Evolutionary conservation across 1,140 invertebrate species (phyloP), one percentile per base, ranked within the genome.

Genomic region (Zaprionus capensis): DNA sequence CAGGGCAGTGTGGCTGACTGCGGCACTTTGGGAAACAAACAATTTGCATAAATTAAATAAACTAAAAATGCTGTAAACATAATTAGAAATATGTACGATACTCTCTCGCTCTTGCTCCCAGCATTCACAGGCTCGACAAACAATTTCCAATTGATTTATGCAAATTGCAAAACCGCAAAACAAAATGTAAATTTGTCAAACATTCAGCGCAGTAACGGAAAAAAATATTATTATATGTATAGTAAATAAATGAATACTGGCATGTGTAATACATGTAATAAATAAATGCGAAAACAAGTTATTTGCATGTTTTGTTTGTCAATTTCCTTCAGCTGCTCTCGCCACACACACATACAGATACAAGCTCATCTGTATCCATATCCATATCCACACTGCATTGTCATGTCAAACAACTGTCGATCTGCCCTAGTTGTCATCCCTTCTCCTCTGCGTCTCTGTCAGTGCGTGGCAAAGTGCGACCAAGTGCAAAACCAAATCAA

Each of bases 401-500:
- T 20, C 46, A 51, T 51, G 46, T 51, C 46, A 51, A 24, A 51
- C 20, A 51, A 51, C 46, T 63, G 59, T 61, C 41, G 41, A 31
- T 51, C 28, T 38, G 34, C 36, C 15, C 53, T n/a, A 31, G 6
- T 28, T 31, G 26, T 6, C 5, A 55, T n/a, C 12, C 26, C 20
- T 41, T 15, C 14, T 41, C 4, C 15, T 1, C 11, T 26, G 59
- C 34, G 41, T 1, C n/a, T 59, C 53, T 61, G 55, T 49, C 51
- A 73, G 69, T 57, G 63, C 55, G 71, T 71, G 62, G 31, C 46
- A 28, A 74, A 66, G 70, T 71, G 73, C 75, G 70, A 64, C 71
- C 81, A 87, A 88, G 84, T 81, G 84, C 74, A 81, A 88, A 88
- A 79, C 84, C 84, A 88, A 88, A 88, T 81, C 80, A 79, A 88